Conservation (phyloP, 2,113 vertebrate species). For the Cochlearius cochlearius region DNA sequence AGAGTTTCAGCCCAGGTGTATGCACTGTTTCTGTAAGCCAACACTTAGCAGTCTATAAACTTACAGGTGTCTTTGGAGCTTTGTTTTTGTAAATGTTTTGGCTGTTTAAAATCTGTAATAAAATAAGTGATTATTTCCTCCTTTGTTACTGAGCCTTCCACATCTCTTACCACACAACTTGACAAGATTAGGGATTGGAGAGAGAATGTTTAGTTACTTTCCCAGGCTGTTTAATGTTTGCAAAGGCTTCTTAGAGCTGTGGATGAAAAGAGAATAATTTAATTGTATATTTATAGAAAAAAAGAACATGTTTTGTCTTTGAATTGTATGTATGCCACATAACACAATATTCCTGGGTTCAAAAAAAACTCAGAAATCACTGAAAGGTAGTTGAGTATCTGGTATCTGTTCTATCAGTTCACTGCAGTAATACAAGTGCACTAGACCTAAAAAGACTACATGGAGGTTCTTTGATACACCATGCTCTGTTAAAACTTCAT, state of each 20-base stretch:
- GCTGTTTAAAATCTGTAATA: not conserved
- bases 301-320: not conserved
- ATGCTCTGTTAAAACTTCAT: not conserved
- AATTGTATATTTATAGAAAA: slow-evolving; percentile 17
- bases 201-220: slow-evolving; percentile 31
- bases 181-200: not conserved
- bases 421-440: not conserved
- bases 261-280: not conserved
- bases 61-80: not conserved
- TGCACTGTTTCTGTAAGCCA: not conserved
- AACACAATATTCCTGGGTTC: not conserved
- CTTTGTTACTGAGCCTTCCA: not conserved
- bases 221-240: not conserved
- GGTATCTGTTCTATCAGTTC: not conserved
- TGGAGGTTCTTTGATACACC: not conserved
- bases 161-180: not conserved
- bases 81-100: not conserved
- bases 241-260: not conserved
- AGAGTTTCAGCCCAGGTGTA: not conserved
- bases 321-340: not conserved
- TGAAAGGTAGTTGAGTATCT: not conserved
- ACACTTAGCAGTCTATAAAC: not conserved
- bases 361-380: not conserved
- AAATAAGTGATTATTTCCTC: not conserved
- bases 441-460: not conserved